Conservation (phyloP, 92 coral and sea anemone species). For the Porites cylindrica region DNA sequence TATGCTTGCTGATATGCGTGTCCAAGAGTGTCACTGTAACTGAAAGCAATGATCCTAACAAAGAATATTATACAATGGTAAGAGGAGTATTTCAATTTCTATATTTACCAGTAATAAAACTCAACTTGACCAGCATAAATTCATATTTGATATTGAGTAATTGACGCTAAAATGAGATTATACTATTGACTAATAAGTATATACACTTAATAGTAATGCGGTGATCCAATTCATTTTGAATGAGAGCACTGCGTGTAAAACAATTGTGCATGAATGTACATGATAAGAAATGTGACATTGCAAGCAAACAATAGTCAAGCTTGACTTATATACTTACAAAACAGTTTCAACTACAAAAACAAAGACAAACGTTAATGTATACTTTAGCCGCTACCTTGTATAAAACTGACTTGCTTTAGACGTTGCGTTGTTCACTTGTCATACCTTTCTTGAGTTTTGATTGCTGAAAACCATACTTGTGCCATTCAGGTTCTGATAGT, state of each 20-base stretch:
- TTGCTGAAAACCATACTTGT: neutral
- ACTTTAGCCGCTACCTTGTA: neutral
- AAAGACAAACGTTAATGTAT: neutral
- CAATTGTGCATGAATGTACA: conserved; percentile 37
- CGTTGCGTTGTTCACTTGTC: neutral
- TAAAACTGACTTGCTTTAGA: neutral
- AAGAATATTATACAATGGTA: conserved; percentile 16
- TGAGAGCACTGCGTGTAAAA: conserved; percentile 14
- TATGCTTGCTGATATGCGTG: too few relatives aligned
- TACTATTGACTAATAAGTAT: neutral
- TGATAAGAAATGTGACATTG: neutral
- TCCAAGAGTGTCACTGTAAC: neutral
- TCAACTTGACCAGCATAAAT: neutral
- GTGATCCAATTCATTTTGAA: neutral
- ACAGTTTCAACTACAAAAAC: neutral
- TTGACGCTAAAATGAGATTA: neutral
- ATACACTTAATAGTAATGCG: conserved; percentile 21
- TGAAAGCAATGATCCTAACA: neutral
- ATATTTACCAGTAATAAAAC: neutral
- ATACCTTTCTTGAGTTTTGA: conserved; percentile 24
- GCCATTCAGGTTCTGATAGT: conserved; percentile 39
- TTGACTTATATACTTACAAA: neutral
- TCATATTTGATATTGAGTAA: neutral
- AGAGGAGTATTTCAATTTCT: conserved; percentile 14
- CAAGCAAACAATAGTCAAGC: neutral